These are phyloP conservation scores for Eidolon helvum DNA, from an alignment of 2,113 vertebrate genomes.

Conservation along the genomic window DNA sequence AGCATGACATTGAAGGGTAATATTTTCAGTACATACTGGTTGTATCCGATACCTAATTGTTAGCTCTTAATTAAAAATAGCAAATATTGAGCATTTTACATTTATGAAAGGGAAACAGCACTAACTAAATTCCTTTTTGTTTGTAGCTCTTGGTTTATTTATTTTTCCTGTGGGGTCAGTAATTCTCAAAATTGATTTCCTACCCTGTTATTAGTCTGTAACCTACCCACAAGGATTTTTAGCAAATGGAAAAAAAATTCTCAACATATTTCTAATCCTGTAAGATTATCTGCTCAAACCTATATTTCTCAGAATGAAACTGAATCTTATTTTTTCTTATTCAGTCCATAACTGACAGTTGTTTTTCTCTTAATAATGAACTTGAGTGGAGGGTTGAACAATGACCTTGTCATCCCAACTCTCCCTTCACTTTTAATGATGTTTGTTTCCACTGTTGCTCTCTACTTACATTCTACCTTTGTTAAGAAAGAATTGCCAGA, in stretches of 20 bases:
- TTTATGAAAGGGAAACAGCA: conserved; percentile 16
- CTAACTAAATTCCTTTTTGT: conserved; percentile 7
- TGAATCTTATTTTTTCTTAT: conserved; percentile 19
- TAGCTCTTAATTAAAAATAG: conserved; percentile 34
- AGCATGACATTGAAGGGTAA: neutral
- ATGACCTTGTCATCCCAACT: neutral
- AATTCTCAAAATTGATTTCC: conserved; percentile 36
- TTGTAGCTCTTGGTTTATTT: neutral
- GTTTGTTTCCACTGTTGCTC: neutral
- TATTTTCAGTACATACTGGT: neutral
- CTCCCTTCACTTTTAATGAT: conserved; percentile 37
- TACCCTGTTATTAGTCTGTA: neutral
- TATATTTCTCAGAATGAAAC: neutral
- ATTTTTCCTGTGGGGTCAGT: neutral
- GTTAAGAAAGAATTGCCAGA: neutral
- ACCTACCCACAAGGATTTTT: conserved; percentile 21
- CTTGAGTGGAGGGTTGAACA: neutral
- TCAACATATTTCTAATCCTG: conserved; percentile 14
- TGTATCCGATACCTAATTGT: neutral
- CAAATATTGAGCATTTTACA: conserved; percentile 21
- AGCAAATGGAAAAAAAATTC: conserved; percentile 21
- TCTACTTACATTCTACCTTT: neutral
- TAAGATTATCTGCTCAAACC: neutral
- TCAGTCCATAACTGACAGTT: neutral
- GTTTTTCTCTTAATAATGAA: neutral